Percentiles rank a stretch among this genome's conserved stretches.
Evolutionary conservation across 2,888 invertebrate species (phyloP).

Genomic region (Leptinotarsa haldemani): DNA sequence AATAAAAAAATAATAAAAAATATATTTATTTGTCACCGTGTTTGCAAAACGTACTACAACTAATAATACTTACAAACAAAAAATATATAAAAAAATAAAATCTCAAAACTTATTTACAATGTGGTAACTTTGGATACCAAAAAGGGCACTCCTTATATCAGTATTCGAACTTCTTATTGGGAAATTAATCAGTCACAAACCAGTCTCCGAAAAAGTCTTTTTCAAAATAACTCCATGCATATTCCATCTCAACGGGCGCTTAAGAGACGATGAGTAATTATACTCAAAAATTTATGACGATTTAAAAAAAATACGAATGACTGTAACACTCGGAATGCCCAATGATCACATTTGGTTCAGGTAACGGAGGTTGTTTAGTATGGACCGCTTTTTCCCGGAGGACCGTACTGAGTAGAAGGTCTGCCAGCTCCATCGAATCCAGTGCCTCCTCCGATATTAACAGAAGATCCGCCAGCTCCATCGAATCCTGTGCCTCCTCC

Average conservation of each 20-base stretch:
- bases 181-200: background rate
- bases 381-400: slow-evolving; percentile 64
- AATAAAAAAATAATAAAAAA: slow-evolving; percentile 26
- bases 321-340: slow-evolving; percentile 19
- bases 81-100: slow-evolving; percentile 33
- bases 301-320: slow-evolving; percentile 19
- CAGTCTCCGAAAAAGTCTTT: background rate
- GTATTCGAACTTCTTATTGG: background rate
- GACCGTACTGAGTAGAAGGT: slow-evolving; percentile 60
- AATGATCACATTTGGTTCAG: slow-evolving; percentile 39
- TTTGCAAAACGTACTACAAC: slow-evolving; percentile 43
- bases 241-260: background rate
- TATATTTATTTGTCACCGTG: slow-evolving; percentile 53
- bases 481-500: slow-evolving; percentile 24
- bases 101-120: slow-evolving; percentile 43
- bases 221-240: background rate
- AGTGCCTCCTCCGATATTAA: slow-evolving; percentile 29
- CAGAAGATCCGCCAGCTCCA: slow-evolving; percentile 63
- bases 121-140: slow-evolving; percentile 26
- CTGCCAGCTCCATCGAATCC: slow-evolving; percentile 62
- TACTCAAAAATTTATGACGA: background rate
- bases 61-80: slow-evolving; percentile 37
- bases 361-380: slow-evolving; percentile 52
- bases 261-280: slow-evolving; percentile 1
- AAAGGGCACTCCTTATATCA: background rate